A percentile compares a stretch with the other conserved stretches of the same genome.
phyloP scores from a whole-genome alignment of 1,140 invertebrate genomes.

The Mamestra configurata region DNA sequence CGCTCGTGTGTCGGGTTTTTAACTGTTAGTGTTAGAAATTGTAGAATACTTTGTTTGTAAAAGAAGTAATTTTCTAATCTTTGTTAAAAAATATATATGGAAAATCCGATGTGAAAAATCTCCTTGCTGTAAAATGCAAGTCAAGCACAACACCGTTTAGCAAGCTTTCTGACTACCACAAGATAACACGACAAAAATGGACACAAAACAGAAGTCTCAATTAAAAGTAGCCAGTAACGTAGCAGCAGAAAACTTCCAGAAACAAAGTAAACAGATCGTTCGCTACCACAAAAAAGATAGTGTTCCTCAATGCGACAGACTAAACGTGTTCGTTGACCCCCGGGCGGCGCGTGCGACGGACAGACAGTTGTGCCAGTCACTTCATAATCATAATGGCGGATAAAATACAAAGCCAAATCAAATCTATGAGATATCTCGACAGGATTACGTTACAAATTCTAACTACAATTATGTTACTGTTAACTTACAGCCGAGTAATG shows the following conservation, averaged over 20 bases:
- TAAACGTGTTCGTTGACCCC: constrained; percentile 70
- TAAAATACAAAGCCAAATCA: constrained; percentile 77
- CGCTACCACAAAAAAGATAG: constrained; percentile 54
- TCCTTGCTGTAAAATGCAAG: neutral
- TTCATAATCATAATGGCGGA: constrained; percentile 79
- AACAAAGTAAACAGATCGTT: constrained; percentile 52
- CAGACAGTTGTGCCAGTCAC: constrained; percentile 80
- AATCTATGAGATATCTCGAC: constrained; percentile 79
- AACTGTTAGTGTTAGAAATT: too few relatives aligned
- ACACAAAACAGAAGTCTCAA: constrained; percentile 43
- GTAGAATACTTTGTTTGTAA: neutral
- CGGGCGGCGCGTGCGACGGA: constrained; percentile 74
- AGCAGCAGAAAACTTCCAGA: constrained; percentile 22
- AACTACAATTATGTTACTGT: constrained; percentile 81
- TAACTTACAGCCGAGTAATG: constrained; percentile 73
- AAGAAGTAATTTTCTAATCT: too few relatives aligned
- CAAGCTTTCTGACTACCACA: neutral
- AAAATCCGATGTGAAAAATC: neutral
- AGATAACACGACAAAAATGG: constrained; percentile 15
- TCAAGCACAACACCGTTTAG: neutral
- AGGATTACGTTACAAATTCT: constrained; percentile 84
- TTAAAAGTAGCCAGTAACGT: constrained; percentile 22
- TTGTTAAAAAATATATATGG: too few relatives aligned
- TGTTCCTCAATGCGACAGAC: constrained; percentile 61
- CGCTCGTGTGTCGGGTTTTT: constrained; percentile 22